These are phyloP conservation scores for Diloba caeruleocephala DNA, from an alignment of 2,888 invertebrate species.

Conservation along the genomic window DNA sequence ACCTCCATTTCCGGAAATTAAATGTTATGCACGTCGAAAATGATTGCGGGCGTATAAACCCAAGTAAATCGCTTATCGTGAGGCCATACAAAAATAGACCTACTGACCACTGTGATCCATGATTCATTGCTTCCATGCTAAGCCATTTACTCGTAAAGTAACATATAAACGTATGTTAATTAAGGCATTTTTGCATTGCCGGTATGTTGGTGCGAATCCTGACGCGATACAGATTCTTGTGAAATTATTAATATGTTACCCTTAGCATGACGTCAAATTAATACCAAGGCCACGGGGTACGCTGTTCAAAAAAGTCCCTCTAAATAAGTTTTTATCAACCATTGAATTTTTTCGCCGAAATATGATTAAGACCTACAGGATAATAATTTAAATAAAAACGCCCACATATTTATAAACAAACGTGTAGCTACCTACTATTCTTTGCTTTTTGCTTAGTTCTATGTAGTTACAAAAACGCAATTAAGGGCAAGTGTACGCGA, in stretches of 20 bases:
- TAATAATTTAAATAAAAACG: not conserved
- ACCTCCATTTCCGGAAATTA: conserved; percentile 30
- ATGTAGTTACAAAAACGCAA: too few species aligned
- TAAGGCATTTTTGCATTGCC: conserved; percentile 63
- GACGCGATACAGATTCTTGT: conserved; percentile 61
- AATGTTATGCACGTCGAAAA: conserved; percentile 24
- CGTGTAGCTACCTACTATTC: not conserved
- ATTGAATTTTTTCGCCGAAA: not conserved
- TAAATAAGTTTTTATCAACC: conserved; percentile 4
- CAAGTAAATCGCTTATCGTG: conserved; percentile 43
- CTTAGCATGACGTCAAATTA: conserved; percentile 55
- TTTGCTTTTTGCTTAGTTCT: too few species aligned
- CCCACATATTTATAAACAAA: conserved; percentile 2
- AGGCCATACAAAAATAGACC: conserved; percentile 53
- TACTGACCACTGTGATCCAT: conserved; percentile 43
- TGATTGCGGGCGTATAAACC: conserved; percentile 46
- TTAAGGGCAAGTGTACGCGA: too few species aligned
- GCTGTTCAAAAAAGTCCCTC: conserved; percentile 1
- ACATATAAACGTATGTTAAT: conserved; percentile 64
- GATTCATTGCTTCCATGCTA: conserved; percentile 57
- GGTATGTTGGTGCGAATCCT: conserved; percentile 44
- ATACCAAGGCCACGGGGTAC: conserved; percentile 20
- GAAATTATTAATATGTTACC: conserved; percentile 59
- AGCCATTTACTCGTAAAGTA: conserved; percentile 62
- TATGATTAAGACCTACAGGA: not conserved